Percentiles rank a stretch among this genome's conserved stretches.
phyloP scores from a whole-genome alignment of 2,888 invertebrate species.

The Alitta virens region DNA sequence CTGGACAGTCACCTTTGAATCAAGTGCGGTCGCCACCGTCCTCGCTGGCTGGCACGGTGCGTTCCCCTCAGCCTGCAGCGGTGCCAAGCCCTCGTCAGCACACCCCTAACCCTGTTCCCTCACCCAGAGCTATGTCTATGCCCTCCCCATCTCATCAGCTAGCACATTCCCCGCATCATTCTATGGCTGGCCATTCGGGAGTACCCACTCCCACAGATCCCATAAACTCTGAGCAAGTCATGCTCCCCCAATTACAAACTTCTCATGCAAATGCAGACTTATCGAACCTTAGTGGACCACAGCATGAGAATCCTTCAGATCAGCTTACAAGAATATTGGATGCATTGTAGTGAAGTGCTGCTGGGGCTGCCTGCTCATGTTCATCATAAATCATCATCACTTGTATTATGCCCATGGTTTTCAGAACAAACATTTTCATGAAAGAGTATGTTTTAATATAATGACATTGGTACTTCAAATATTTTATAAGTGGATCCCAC shows the following conservation, averaged over 20 bases:
- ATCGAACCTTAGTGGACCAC: slow-evolving; percentile 29
- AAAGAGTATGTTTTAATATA: not conserved
- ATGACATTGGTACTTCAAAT: slow-evolving; percentile 10
- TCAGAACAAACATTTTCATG: not conserved
- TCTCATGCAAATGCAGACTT: slow-evolving; percentile 32
- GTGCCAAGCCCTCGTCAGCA: slow-evolving; percentile 69
- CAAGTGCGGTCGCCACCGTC: slow-evolving; percentile 75
- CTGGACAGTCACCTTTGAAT: slow-evolving; percentile 66
- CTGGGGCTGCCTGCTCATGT: not conserved
- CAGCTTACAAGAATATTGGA: slow-evolving; percentile 94
- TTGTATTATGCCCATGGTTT: not conserved
- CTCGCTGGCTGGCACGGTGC: slow-evolving; percentile 61
- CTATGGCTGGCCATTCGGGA: slow-evolving; percentile 31
- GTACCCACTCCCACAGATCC: slow-evolving; percentile 57
- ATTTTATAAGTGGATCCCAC: too few relatives aligned
- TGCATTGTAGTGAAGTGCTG: slow-evolving; percentile 39
- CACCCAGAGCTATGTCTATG: slow-evolving; percentile 54
- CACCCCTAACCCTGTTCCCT: slow-evolving; percentile 60
- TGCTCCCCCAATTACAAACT: slow-evolving; percentile 55
- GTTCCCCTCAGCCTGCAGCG: slow-evolving; percentile 70
- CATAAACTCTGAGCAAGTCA: slow-evolving; percentile 59
- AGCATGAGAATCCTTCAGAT: slow-evolving; percentile 77
- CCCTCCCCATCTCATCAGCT: slow-evolving; percentile 39
- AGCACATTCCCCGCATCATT: slow-evolving; percentile 36
- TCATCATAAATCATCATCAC: not conserved